These are phyloP conservation scores for Diploscapter pachys DNA, from an alignment of 1,140 invertebrate species.

Conservation along the genomic window DNA sequence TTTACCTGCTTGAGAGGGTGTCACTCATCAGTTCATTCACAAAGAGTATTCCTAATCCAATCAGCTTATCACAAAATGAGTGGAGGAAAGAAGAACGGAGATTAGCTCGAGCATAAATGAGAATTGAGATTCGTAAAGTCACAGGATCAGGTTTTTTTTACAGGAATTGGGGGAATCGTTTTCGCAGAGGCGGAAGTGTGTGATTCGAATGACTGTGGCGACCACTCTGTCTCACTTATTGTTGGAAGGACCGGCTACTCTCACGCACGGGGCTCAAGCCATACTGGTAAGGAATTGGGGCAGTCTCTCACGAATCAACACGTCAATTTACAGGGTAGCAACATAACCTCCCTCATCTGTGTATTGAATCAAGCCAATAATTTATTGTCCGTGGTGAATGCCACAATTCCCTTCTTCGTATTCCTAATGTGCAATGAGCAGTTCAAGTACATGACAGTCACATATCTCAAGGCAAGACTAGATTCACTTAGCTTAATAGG, in stretches of 20 bases:
- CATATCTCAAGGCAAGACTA: conserved; percentile 45
- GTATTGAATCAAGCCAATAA: conserved; percentile 53
- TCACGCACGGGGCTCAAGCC: conserved; percentile 49
- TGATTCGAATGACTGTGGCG: conserved; percentile 55
- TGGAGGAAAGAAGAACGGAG: too few species aligned
- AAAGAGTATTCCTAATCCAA: too few species aligned
- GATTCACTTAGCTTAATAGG: background rate
- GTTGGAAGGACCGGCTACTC: conserved; percentile 51
- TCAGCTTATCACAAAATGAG: too few species aligned
- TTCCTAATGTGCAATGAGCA: conserved; percentile 55
- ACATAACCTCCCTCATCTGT: conserved; percentile 24
- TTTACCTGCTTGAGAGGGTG: too few species aligned
- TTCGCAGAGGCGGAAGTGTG: conserved; percentile 54
- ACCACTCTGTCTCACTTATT: conserved; percentile 55
- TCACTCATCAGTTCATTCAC: too few species aligned
- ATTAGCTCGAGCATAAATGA: too few species aligned
- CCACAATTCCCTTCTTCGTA: conserved; percentile 57
- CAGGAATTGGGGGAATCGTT: conserved; percentile 53
- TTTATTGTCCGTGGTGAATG: conserved; percentile 52
- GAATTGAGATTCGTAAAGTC: too few species aligned
- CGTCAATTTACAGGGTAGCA: conserved; percentile 12
- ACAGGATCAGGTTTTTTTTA: conserved; percentile 2
- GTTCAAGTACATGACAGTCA: conserved; percentile 50
- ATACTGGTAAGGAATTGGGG: conserved; percentile 25
- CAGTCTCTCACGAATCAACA: background rate